Base-by-base conservation (phyloP, 2,113 vertebrate species). In the Ramphastos sulfuratus region DNA sequence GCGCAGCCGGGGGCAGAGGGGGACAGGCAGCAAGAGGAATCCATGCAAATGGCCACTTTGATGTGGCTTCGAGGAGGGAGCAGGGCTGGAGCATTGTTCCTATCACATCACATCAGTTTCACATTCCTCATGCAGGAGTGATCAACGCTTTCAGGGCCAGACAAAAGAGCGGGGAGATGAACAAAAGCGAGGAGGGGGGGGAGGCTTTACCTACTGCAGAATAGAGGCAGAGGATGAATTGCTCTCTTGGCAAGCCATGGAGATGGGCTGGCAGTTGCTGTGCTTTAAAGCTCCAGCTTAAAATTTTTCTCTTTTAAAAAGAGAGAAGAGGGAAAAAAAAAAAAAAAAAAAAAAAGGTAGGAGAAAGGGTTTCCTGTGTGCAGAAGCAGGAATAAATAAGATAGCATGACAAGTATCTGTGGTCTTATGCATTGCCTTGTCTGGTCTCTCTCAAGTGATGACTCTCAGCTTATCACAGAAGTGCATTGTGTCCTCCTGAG, bases 71-170 rank as follows among this genome's bases (percentile, higher is more conserved):
- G 30, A 94, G 92, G 92, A 92, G 54, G 92, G 92, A 93, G 54
- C 30, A 0, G 54, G 79, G 66, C 87, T 87, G 72, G 56, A 88
- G 89, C 93, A 92, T 92, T 95, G 94, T 96, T 96, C 95, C 92
- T 90, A 91, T 93, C 92, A 92, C 95, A 96, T 95, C 95, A 95
- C 95, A 95, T 96, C 93, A 92, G 93, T 94, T 95, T 95, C 90
- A 94, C 94, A 93, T 95, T 95, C 94, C 96, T 96, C 95, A 96
- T 95, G 95, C 94, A 95, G 96, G 86, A 95, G 93, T 89, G 90
- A 94, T 91, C 81, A 93, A 78, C 77, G 93, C 95, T 96, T 95
- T 96, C 95, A 96, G 82, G 65, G 88, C 69, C 46, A 71, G 90
- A 96, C 95, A 96, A 96, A 96, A 91, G 93, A 94, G 84, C 27